Conservation (phyloP, 2,797 vertebrate species). For the Tragopan temminckii region DNA sequence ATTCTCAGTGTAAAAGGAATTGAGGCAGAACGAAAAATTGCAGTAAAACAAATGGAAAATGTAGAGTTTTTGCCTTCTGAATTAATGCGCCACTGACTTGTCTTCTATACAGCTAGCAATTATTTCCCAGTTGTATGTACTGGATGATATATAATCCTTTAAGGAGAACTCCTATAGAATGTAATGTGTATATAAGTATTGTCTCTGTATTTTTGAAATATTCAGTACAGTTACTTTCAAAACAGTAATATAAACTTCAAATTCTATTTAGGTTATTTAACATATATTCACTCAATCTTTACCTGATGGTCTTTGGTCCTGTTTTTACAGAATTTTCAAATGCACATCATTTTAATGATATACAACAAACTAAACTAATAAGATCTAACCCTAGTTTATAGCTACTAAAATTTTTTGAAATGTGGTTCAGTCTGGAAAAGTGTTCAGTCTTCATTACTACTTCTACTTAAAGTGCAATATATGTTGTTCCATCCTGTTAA, state of each 20-base stretch:
- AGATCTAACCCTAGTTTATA: neutral
- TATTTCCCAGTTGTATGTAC: neutral
- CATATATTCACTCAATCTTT: neutral
- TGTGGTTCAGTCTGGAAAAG: neutral
- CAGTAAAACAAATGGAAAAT: neutral
- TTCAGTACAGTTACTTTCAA: neutral
- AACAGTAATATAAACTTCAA: neutral
- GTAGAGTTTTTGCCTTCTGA: neutral
- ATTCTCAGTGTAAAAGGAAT: neutral
- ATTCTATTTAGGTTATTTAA: neutral
- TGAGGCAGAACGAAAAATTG: neutral
- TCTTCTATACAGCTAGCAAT: neutral
- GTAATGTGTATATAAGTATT: neutral
- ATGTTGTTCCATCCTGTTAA: neutral
- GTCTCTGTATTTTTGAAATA: neutral
- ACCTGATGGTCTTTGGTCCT: neutral
- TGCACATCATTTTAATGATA: neutral
- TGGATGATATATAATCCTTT: neutral
- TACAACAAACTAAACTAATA: neutral
- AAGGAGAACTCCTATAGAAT: neutral
- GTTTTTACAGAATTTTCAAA: neutral
- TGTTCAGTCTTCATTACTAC: neutral
- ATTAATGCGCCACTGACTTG: neutral
- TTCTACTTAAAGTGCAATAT: neutral
- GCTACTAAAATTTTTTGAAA: neutral